These are phyloP conservation scores for Beris chalybata DNA, from an alignment of 2,888 invertebrate genomes.

Conservation along the genomic window DNA sequence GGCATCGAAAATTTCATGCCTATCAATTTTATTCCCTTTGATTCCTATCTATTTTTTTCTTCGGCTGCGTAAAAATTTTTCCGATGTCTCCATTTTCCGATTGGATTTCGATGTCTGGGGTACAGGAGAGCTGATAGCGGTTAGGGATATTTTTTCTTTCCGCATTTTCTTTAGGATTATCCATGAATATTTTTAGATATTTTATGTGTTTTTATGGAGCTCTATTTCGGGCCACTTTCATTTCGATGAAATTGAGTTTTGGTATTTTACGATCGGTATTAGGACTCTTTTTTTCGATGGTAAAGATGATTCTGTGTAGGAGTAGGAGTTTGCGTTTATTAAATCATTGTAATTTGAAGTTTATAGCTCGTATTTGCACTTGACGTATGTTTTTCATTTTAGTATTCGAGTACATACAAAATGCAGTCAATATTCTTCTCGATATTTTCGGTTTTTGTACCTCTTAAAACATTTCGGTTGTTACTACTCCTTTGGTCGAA, in stretches of 20 bases:
- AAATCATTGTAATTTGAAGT: conserved; percentile 33
- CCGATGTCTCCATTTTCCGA: conserved; percentile 33
- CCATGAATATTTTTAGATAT: conserved; percentile 41
- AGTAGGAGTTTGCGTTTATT: conserved; percentile 3
- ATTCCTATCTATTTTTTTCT: conserved; percentile 29
- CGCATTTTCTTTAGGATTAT: conserved; percentile 38
- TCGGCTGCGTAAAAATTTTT: conserved; percentile 15
- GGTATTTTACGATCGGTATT: conserved; percentile 35
- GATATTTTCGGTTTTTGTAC: no score
- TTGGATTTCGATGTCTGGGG: conserved; percentile 9
- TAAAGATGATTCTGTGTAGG: conserved; percentile 14
- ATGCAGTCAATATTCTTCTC: no score
- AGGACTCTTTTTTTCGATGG: conserved; percentile 22
- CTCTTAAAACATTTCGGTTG: no score
- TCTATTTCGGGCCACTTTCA: conserved; percentile 31
- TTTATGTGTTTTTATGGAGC: conserved; percentile 35
- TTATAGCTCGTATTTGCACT: conserved; percentile 29
- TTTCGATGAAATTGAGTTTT: conserved; percentile 38
- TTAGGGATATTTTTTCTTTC: conserved; percentile 16
- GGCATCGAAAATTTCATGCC: conserved; percentile 34
- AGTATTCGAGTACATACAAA: no score
- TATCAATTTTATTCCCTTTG: conserved; percentile 37
- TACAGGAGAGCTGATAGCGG: not conserved
- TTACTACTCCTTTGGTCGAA: no score
- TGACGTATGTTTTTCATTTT: no score